These are phyloP conservation scores for Lycopodina hypogea DNA, from an alignment of 37 sponge, comb jelly and placozoan species.

Conservation along the genomic window DNA sequence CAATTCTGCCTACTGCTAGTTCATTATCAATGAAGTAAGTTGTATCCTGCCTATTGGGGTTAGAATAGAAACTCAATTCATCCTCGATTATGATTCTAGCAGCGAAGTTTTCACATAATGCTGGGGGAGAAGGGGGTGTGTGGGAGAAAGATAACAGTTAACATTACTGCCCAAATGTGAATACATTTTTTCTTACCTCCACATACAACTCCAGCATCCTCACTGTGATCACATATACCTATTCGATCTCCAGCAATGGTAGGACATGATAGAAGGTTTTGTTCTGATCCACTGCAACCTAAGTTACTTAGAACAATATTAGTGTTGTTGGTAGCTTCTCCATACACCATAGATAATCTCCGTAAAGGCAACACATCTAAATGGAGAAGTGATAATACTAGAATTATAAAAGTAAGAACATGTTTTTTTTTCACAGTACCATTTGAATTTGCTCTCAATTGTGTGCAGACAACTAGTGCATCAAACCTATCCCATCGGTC, in stretches of 20 bases:
- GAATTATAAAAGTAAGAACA: not conserved
- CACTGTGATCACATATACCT: constrained; percentile 17
- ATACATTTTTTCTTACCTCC: not conserved
- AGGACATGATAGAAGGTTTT: not conserved
- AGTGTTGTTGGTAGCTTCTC: not conserved
- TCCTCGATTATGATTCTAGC: constrained; percentile 9
- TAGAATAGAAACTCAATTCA: not conserved
- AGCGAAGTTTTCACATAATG: not conserved
- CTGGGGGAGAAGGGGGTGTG: not conserved
- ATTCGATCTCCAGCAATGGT: not conserved
- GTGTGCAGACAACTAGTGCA: constrained; percentile 20
- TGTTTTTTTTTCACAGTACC: constrained; percentile 9
- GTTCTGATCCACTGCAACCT: constrained; percentile 6
- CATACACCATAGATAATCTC: not conserved
- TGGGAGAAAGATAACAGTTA: not conserved
- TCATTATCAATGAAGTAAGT: constrained; percentile 22
- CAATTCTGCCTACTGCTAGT: constrained; percentile 28
- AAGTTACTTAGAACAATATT: not conserved
- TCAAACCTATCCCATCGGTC: constrained; percentile 25
- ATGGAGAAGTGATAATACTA: not conserved
- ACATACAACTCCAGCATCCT: constrained; percentile 34
- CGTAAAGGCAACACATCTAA: constrained; percentile 10
- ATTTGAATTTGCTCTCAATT: not conserved
- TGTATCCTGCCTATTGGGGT: not conserved
- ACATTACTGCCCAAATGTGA: not conserved